Conservation (phyloP, 1,140 invertebrate species). For the Caenorhabditis briggsae region DNA sequence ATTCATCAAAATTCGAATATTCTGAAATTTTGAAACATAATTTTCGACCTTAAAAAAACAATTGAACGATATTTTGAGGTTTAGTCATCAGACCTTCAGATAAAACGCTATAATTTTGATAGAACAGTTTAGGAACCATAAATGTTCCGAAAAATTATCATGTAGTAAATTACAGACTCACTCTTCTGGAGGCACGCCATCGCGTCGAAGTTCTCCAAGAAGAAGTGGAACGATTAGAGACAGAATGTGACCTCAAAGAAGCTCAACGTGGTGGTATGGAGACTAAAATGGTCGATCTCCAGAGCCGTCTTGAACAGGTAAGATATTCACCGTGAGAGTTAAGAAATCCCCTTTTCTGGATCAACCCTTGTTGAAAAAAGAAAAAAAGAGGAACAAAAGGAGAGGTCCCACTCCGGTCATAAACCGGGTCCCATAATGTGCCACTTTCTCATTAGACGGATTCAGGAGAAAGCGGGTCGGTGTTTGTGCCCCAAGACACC, state of each 20-base stretch:
- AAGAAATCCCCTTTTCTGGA: neutral
- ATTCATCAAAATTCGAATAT: too few relatives aligned
- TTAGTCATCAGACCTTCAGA: too few relatives aligned
- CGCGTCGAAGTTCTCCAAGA: constrained; percentile 33
- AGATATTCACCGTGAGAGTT: neutral
- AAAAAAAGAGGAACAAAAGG: neutral
- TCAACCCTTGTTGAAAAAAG: neutral
- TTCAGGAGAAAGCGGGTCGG: neutral
- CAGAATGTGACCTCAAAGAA: constrained; percentile 45
- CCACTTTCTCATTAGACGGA: constrained; percentile 32
- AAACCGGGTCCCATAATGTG: constrained; percentile 34
- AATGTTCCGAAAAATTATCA: too few relatives aligned
- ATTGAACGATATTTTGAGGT: too few relatives aligned
- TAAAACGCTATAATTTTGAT: too few relatives aligned
- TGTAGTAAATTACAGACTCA: constrained; percentile 9
- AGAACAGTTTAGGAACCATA: too few relatives aligned
- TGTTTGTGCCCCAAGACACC: neutral
- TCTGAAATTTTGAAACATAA: too few relatives aligned
- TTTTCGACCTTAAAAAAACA: too few relatives aligned
- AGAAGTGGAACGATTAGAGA: constrained; percentile 18
- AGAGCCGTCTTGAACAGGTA: constrained; percentile 30
- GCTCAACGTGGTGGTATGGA: constrained; percentile 46
- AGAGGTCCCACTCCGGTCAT: neutral
- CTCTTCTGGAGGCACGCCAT: constrained; percentile 16
- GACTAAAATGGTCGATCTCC: constrained; percentile 18